Conservation (phyloP, 2,888 invertebrate species). For the Parascotia fuliginaria region DNA sequence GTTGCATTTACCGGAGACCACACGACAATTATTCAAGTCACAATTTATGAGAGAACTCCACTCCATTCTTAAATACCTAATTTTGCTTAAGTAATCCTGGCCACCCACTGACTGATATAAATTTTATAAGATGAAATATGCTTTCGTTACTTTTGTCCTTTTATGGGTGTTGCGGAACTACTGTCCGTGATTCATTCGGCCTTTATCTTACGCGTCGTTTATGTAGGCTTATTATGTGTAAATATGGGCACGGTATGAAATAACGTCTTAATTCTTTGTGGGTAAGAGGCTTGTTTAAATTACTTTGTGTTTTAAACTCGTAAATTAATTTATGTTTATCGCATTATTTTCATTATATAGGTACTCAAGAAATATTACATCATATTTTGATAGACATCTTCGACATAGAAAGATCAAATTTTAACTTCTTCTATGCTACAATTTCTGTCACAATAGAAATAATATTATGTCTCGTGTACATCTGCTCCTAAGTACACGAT, state of each 20-base stretch:
- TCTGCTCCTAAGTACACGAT: too few relatives aligned
- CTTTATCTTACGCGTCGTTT: slow-evolving; percentile 27
- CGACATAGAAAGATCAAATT: too few relatives aligned
- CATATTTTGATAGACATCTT: too few relatives aligned
- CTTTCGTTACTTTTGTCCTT: slow-evolving; percentile 36
- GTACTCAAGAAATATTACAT: too few relatives aligned
- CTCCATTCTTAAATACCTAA: neutral
- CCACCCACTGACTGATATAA: neutral
- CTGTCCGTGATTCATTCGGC: slow-evolving; percentile 33
- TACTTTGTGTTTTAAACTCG: neutral
- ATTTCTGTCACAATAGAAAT: too few relatives aligned
- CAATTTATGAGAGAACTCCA: too few relatives aligned
- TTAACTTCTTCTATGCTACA: too few relatives aligned
- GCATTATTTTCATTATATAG: too few relatives aligned
- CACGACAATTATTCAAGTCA: too few relatives aligned
- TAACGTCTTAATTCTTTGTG: slow-evolving; percentile 5
- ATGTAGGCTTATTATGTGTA: slow-evolving; percentile 12
- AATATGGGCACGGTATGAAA: slow-evolving; percentile 11
- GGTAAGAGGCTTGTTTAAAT: slow-evolving; percentile 1
- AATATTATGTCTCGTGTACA: too few relatives aligned
- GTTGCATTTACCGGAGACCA: too few relatives aligned
- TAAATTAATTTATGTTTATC: neutral
- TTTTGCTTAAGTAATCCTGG: neutral
- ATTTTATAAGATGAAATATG: neutral
- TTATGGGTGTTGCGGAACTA: slow-evolving; percentile 36